A percentile compares a stretch with the other conserved stretches of the same genome.
These are phyloP conservation scores for Heteromormyrus szaboi DNA, from an alignment of 2,797 vertebrate species.

Conservation along the genomic window DNA sequence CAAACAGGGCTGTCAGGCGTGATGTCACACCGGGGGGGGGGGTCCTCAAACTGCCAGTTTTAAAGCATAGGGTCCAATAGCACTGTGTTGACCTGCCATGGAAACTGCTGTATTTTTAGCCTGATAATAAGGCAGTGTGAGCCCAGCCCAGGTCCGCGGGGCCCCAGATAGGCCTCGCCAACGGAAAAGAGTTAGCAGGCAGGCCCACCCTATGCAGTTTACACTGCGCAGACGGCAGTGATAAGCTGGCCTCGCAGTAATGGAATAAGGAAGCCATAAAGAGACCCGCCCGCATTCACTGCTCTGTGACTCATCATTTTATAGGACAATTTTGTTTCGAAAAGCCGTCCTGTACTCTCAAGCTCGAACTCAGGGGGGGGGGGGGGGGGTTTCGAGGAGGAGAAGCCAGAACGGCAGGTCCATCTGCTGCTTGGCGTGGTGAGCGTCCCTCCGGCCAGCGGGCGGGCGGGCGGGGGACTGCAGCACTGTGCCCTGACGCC, in stretches of 20 bases:
- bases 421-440: neutral
- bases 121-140: neutral
- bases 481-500: neutral
- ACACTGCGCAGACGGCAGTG: neutral
- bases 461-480: neutral
- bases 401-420: neutral
- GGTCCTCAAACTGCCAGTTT: neutral
- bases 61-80: neutral
- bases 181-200: neutral
- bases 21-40: too few species aligned
- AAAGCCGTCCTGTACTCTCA: neutral
- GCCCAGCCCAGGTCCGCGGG: neutral
- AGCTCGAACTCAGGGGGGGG: neutral
- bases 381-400: neutral
- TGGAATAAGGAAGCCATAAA: neutral
- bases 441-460: too few species aligned
- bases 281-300: neutral
- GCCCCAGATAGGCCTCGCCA: neutral
- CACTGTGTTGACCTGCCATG: neutral
- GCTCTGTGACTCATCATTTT: neutral
- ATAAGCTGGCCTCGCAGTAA: neutral
- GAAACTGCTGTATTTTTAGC: slow-evolving; percentile 23
- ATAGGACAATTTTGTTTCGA: neutral
- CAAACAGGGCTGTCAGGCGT: neutral
- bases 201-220: neutral